phyloP scores from a whole-genome alignment of 92 coral and sea anemone genomes.

The Hydrozoanthus gracilis region DNA sequence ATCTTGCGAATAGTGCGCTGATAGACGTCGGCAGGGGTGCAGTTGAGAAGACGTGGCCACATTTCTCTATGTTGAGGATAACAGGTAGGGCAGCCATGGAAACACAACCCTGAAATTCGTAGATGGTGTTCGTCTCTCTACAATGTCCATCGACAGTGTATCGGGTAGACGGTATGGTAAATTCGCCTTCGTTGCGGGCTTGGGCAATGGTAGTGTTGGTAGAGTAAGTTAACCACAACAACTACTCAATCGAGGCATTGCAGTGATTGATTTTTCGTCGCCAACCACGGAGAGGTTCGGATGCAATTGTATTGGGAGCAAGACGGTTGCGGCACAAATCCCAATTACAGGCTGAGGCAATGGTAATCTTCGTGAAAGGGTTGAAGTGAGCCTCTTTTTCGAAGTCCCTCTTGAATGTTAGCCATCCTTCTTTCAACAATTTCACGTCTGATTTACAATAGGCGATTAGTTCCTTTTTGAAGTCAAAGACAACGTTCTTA shows the following conservation, averaged over 20 bases:
- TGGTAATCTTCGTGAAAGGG: not conserved
- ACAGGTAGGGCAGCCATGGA: not conserved
- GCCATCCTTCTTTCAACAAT: not conserved
- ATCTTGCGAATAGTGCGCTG: not conserved
- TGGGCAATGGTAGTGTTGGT: not conserved
- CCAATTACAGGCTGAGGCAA: not conserved
- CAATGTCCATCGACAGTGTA: not conserved
- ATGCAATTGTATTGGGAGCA: not conserved
- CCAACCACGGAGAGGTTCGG: conserved; percentile 1
- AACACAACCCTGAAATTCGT: not conserved
- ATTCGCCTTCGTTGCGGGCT: not conserved
- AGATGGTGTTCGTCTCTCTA: not conserved
- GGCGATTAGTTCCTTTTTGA: not conserved
- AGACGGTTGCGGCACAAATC: not conserved
- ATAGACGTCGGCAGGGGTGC: not conserved
- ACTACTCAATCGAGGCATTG: not conserved
- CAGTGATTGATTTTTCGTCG: not conserved
- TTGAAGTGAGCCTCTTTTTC: not conserved
- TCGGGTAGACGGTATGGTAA: not conserved
- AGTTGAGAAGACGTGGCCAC: not conserved
- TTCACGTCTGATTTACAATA: not conserved
- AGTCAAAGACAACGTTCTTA: not conserved
- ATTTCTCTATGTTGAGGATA: not conserved
- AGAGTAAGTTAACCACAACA: not conserved
- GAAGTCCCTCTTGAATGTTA: not conserved